A percentile compares a stretch with the other conserved stretches of the same genome.
Evolutionary conservation across 1,140 invertebrate species (phyloP).

Genomic region (Aleiodes sp.): DNA sequence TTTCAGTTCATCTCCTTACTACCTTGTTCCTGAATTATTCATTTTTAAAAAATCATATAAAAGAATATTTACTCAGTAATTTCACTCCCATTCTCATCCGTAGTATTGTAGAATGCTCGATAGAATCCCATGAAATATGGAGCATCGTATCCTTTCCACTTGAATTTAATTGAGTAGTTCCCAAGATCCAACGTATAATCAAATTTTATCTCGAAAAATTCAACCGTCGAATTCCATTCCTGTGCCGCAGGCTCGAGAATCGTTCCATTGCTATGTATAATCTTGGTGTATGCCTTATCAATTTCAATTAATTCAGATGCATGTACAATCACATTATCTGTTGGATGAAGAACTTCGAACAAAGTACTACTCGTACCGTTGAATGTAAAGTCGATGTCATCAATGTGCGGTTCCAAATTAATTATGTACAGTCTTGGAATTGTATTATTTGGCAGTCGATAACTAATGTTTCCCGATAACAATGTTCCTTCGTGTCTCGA

Average conservation of each 20-base stretch:
- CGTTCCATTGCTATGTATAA: constrained; percentile 12
- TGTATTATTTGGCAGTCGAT: constrained; percentile 34
- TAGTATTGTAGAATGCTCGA: too few species aligned
- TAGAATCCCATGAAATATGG: too few species aligned
- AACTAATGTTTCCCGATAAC: constrained; percentile 13
- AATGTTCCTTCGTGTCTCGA: not conserved
- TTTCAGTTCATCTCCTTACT: too few species aligned
- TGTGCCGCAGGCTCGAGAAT: constrained; percentile 4
- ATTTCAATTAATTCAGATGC: constrained; percentile 24
- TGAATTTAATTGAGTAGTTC: constrained; percentile 22
- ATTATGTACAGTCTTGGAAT: constrained; percentile 32
- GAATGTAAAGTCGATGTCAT: constrained; percentile 34
- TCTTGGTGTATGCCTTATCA: constrained; percentile 22
- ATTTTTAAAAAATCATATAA: too few species aligned
- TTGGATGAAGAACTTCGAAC: constrained; percentile 25
- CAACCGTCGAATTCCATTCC: not conserved
- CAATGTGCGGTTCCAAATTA: constrained; percentile 33
- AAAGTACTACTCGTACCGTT: constrained; percentile 26
- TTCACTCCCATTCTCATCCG: too few species aligned
- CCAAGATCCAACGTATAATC: constrained; percentile 19
- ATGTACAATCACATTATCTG: constrained; percentile 31
- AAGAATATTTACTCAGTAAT: too few species aligned
- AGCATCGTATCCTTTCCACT: not conserved
- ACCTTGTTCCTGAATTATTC: too few species aligned
- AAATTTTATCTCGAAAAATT: constrained; percentile 26